These are phyloP conservation scores for Porites rus DNA, from an alignment of 92 coral and sea anemone genomes.

Conservation along the genomic window DNA sequence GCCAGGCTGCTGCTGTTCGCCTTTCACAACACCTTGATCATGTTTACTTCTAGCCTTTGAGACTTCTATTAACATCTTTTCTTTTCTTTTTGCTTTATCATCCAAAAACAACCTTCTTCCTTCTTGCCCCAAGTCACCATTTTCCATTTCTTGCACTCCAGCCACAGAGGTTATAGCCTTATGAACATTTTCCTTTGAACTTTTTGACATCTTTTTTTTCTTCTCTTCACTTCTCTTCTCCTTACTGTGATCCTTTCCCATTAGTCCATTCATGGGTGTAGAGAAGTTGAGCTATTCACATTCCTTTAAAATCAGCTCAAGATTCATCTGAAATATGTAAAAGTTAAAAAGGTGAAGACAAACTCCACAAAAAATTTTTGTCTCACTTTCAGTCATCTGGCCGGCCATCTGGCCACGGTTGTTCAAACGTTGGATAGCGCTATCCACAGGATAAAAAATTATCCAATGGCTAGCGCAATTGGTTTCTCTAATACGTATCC, in stretches of 20 bases:
- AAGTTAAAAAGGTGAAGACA: neutral
- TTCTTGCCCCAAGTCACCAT: neutral
- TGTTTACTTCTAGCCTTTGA: neutral
- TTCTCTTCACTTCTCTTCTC: neutral
- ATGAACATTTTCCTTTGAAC: neutral
- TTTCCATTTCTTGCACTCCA: neutral
- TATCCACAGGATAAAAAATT: too few relatives aligned
- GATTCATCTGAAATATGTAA: neutral
- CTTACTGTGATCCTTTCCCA: constrained; percentile 14
- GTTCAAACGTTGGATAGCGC: too few relatives aligned
- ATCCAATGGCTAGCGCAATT: too few relatives aligned
- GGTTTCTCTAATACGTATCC: too few relatives aligned
- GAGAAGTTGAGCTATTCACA: neutral
- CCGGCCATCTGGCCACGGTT: too few relatives aligned
- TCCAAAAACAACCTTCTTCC: neutral
- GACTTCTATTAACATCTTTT: neutral
- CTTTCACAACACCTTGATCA: neutral
- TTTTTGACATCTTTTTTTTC: neutral
- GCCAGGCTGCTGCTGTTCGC: neutral
- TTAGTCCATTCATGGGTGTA: neutral
- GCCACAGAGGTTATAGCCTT: neutral
- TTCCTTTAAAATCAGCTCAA: neutral
- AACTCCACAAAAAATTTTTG: neutral
- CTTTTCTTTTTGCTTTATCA: neutral
- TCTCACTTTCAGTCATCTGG: too few relatives aligned